Base-by-base conservation (phyloP, 64 coral and sea anemone genomes). In the Montipora cactus region DNA sequence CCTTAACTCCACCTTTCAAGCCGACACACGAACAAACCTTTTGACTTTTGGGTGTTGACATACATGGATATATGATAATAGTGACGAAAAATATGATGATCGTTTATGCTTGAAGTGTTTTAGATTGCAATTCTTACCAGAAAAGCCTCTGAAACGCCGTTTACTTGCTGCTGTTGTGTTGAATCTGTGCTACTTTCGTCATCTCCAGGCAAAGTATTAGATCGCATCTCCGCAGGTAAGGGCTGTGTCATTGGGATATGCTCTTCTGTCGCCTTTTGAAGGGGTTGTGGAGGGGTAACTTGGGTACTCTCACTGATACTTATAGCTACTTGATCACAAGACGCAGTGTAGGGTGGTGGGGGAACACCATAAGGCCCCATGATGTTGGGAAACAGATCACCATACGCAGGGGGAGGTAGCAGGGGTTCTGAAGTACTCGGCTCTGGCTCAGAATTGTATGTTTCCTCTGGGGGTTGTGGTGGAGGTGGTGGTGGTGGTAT, bases 311-410 rank as follows among this genome's bases (percentile, higher is more conserved):
- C 49, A 16, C 44, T 75, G 9, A 47, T 12, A 14, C 79, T 50
- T 69, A 76, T 46, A 67, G 20, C 11, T 16, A 37, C 72, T 20
- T 86, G 47, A 50, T 75, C 57, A 1, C 79, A n/a, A 2, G 52
- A 57, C 5, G 14, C 48, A 45, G 59, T n/a, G 15, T 48, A 82
- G 49, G 93, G 84, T 1, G 82, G 86, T 13, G 92, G 83, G 16
- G 47, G 78, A 11, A 95, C 80, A 72, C 67, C 93, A 18, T 83
- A 89, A 20, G 93, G 75, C 48, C 89, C 89, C 78, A 92, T 98
- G 37, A 98, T 98, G 82, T 98, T 91, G 13, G 96, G 96, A 83
- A 98, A 98, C 37, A 98, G 74, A 62, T 98, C 96, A 79, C 94
- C 87, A 86, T 98, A 98, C 44, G 88, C 51, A 1, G 96, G 96